Conservation (phyloP, 2,888 invertebrate genomes). For the Caenorhabditis parvicauda region DNA sequence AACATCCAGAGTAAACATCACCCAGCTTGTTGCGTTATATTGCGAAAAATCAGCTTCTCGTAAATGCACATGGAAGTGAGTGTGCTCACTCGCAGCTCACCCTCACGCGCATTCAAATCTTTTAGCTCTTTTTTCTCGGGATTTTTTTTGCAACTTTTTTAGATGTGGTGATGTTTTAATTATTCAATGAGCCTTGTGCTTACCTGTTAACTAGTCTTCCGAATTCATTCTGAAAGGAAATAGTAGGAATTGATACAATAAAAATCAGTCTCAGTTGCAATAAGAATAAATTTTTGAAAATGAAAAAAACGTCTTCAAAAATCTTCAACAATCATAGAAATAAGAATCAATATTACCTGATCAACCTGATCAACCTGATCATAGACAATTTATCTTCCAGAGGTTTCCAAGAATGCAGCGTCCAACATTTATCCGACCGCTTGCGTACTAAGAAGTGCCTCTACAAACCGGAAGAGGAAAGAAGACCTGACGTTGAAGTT, state of each 20-base stretch:
- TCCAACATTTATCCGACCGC: constrained; percentile 35
- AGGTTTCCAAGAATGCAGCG: constrained; percentile 42
- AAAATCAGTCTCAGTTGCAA: constrained; percentile 1
- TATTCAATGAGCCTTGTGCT: too few relatives aligned
- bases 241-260: constrained; percentile 2
- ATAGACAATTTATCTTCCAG: constrained; percentile 17
- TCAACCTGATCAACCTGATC: neutral
- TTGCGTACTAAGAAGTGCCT: constrained; percentile 30
- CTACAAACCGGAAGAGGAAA: constrained; percentile 10
- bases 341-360: constrained; percentile 4
- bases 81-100: too few relatives aligned
- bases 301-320: constrained; percentile 15
- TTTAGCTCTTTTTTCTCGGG: too few relatives aligned
- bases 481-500: constrained; percentile 17
- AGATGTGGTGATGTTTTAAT: too few relatives aligned
- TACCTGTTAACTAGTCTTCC: too few relatives aligned
- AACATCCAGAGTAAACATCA: neutral
- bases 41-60: too few relatives aligned
- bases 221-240: neutral
- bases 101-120: too few relatives aligned
- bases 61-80: too few relatives aligned
- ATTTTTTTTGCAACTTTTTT: too few relatives aligned
- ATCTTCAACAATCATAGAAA: constrained; percentile 17
- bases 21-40: too few relatives aligned
- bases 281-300: constrained; percentile 6